A percentile compares a stretch with the other conserved stretches of the same genome.
Evolutionary conservation across 2,888 invertebrate genomes (phyloP).

Genomic region (Archips xylosteana): DNA sequence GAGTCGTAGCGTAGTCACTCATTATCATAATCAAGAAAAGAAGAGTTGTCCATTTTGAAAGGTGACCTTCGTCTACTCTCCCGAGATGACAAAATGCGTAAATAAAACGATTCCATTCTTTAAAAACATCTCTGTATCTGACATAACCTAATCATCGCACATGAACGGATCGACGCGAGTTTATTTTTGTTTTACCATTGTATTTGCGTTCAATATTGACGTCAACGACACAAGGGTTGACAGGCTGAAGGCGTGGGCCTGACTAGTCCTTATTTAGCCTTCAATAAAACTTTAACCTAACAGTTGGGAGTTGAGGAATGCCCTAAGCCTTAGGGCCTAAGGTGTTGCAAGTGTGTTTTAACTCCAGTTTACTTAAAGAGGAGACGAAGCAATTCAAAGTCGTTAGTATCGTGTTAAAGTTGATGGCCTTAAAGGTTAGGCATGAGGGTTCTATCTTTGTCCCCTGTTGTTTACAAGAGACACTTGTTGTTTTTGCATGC

Average conservation of each 20-base stretch:
- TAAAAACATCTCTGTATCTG: neutral
- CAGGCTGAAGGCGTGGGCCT: constrained; percentile 9
- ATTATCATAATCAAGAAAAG: too few relatives aligned
- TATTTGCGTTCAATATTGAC: constrained; percentile 21
- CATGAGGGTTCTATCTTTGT: constrained; percentile 15
- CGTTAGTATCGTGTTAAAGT: constrained; percentile 1
- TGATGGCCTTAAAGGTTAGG: constrained; percentile 32
- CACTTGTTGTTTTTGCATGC: constrained; percentile 9
- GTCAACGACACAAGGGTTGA: constrained; percentile 21
- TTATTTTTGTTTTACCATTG: constrained; percentile 20
- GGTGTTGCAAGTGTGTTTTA: neutral
- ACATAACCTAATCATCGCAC: constrained; percentile 8
- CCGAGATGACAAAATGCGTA: neutral
- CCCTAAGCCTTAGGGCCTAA: neutral
- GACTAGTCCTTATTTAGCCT: neutral
- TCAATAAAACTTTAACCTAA: neutral
- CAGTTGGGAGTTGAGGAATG: neutral
- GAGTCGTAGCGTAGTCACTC: too few relatives aligned
- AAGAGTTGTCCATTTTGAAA: too few relatives aligned
- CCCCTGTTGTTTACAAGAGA: constrained; percentile 21
- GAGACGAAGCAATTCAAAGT: neutral
- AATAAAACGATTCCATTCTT: neutral
- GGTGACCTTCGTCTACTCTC: neutral
- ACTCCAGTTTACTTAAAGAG: too few relatives aligned
- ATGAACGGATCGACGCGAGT: neutral